Evolutionary conservation across 2,113 vertebrate species (phyloP), one percentile per base, ranked within the genome.

Genomic region (Caretta caretta): DNA sequence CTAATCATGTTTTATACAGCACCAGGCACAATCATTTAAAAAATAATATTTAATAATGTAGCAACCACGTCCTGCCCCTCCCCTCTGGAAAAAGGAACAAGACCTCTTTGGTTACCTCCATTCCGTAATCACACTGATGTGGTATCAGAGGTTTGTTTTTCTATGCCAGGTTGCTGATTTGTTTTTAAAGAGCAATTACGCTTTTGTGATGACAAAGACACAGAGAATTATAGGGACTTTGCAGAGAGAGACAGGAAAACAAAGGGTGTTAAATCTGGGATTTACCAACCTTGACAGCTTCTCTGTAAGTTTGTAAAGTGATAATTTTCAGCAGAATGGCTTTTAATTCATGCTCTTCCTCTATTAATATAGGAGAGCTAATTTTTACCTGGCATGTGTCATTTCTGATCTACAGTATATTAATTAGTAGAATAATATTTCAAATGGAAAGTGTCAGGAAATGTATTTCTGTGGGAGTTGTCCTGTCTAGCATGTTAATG

Each of bases 371-470:
- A 10, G 49, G 3, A 57, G 46, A 72, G 38, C 27, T 91, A 78
- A 51, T 62, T 72, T 91, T 89, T 69, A 83, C 62, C 53, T 6
- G 2, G 31, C 80, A 90, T 89, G 56, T 89, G 92, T 92, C 90
- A 97, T 83, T 96, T 95, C 91, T 96, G 69, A 87, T 97, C 54
- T 54, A 80, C 69, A 5, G 75, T 90, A 89, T 95, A 93, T 93
- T 98, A 95, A 98, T 93, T 80, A 96, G 92, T 51, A 87, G 87
- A 94, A 92, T 94, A 95, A 87, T 0, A 94, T 97, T 96, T 96
- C 94, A 96, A 96, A 80, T 88, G 93, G 92, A 96, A 95, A 95
- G 89, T 97, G 95, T 94, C 97, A 91, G 91, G 94, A 90, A 96
- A 65, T 94, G 93, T 95, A 96, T 97, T 97, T 95, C 96, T 97